Conservation (phyloP, 2,888 invertebrate species). For the Lasiommata megera region DNA sequence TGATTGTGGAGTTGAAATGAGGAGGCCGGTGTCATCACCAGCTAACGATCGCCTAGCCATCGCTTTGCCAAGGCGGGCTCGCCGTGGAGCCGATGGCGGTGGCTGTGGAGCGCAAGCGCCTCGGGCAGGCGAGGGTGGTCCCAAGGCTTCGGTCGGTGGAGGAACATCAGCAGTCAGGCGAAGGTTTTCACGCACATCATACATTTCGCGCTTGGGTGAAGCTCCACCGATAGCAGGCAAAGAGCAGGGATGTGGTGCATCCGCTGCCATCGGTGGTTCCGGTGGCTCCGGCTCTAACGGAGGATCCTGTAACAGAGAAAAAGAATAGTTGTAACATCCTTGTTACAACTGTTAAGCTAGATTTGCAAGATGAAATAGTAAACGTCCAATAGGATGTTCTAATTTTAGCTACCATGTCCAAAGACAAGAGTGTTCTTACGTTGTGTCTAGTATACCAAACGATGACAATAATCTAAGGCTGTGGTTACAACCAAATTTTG, state of each 20-base stretch:
- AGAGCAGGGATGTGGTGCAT: constrained; percentile 64
- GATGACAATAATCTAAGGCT: too few relatives aligned
- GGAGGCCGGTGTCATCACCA: constrained; percentile 76
- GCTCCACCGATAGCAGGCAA: constrained; percentile 70
- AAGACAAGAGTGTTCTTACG: too few relatives aligned
- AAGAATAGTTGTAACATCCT: background rate
- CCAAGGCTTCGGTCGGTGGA: constrained; percentile 65
- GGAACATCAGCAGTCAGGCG: constrained; percentile 61
- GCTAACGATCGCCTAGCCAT: constrained; percentile 85
- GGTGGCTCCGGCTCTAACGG: constrained; percentile 58
- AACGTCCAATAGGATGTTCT: too few relatives aligned
- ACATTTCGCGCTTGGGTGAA: constrained; percentile 68
- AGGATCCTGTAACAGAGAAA: constrained; percentile 56
- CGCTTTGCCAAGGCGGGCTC: constrained; percentile 80
- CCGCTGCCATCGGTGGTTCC: constrained; percentile 64
- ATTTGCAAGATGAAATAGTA: background rate
- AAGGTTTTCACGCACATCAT: constrained; percentile 63
- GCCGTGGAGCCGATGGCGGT: constrained; percentile 66
- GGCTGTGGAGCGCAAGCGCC: constrained; percentile 85
- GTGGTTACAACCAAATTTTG: too few relatives aligned
- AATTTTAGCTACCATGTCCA: too few relatives aligned
- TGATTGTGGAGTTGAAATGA: constrained; percentile 57
- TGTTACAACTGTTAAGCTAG: too few relatives aligned
- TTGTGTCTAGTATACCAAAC: too few relatives aligned
- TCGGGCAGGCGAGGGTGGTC: constrained; percentile 85